These are phyloP conservation scores for Allophyes oxyacanthae DNA, from an alignment of 2,888 invertebrate genomes.

Conservation along the genomic window DNA sequence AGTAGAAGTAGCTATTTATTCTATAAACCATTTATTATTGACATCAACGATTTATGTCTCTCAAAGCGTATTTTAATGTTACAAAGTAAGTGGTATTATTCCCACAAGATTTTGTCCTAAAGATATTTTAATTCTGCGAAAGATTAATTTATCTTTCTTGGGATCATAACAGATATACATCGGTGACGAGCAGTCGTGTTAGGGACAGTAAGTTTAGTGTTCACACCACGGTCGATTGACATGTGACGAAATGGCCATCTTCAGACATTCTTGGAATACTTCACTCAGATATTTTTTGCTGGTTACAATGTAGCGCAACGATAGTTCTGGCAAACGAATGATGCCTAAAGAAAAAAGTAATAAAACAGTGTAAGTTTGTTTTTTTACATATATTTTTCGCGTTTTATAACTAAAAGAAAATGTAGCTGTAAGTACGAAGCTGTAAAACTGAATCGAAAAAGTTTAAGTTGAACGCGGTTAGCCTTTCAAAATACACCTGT, in stretches of 20 bases:
- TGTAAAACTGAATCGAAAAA: no score
- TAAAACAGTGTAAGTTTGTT: slow-evolving; percentile 11
- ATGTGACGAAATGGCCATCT: slow-evolving; percentile 61
- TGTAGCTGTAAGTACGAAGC: no score
- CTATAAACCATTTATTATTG: slow-evolving; percentile 61
- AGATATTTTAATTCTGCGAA: slow-evolving; percentile 70
- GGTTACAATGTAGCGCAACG: slow-evolving; percentile 44
- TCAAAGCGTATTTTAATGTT: slow-evolving; percentile 46
- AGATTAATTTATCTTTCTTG: slow-evolving; percentile 69
- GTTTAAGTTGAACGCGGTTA: neutral
- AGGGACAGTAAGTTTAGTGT: slow-evolving; percentile 69
- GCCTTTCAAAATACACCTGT: neutral
- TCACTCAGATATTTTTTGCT: slow-evolving; percentile 46
- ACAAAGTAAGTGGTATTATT: slow-evolving; percentile 42
- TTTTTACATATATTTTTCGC: neutral
- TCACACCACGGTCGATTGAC: slow-evolving; percentile 67
- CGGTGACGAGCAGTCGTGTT: slow-evolving; percentile 46
- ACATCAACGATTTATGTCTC: slow-evolving; percentile 58
- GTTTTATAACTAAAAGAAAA: neutral
- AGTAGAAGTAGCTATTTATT: slow-evolving; percentile 55
- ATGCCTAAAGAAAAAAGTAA: slow-evolving; percentile 15
- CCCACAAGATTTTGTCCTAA: slow-evolving; percentile 35
- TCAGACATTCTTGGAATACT: slow-evolving; percentile 61
- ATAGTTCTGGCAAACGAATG: slow-evolving; percentile 15
- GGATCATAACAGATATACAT: slow-evolving; percentile 66